Evolutionary conservation across 2,888 invertebrate genomes (phyloP).

Genomic region (Orthonevra nobilis): DNA sequence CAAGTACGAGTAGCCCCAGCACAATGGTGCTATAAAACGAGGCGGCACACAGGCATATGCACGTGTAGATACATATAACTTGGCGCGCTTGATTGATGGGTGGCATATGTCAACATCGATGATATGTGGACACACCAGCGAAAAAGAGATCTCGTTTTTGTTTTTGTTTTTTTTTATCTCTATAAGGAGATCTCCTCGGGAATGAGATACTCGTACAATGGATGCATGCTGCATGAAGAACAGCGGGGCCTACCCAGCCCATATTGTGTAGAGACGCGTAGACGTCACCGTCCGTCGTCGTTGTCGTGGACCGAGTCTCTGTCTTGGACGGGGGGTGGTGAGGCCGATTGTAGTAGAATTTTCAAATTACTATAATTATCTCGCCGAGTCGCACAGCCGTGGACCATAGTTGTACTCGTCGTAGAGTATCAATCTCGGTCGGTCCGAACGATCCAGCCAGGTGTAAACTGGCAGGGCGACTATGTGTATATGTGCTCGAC

Average conservation of each 20-base stretch:
- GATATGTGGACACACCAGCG: conserved; percentile 67
- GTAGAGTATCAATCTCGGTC: conserved; percentile 52
- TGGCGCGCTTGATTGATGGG: conserved; percentile 58
- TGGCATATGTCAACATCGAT: conserved; percentile 70
- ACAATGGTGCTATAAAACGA: too few relatives aligned
- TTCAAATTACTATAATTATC: conserved; percentile 67
- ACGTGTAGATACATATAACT: too few relatives aligned
- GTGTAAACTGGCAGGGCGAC: conserved; percentile 63
- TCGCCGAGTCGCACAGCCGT: conserved; percentile 44
- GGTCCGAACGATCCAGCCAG: conserved; percentile 32
- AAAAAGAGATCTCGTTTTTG: too few relatives aligned
- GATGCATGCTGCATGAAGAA: background rate
- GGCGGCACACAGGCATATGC: too few relatives aligned
- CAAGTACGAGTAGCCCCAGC: conserved; percentile 71
- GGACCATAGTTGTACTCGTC: background rate
- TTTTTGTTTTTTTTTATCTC: conserved; percentile 59
- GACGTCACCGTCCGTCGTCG: conserved; percentile 46
- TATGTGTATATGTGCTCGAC: conserved; percentile 32
- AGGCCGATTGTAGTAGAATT: conserved; percentile 60
- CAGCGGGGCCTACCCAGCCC: background rate
- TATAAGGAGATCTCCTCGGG: conserved; percentile 53
- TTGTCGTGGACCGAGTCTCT: too few relatives aligned
- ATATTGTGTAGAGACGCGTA: conserved; percentile 32
- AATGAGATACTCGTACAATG: conserved; percentile 29
- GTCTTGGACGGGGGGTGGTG: background rate